Base-by-base conservation (phyloP, 2,888 invertebrate genomes). In the Portevinia maculata region DNA sequence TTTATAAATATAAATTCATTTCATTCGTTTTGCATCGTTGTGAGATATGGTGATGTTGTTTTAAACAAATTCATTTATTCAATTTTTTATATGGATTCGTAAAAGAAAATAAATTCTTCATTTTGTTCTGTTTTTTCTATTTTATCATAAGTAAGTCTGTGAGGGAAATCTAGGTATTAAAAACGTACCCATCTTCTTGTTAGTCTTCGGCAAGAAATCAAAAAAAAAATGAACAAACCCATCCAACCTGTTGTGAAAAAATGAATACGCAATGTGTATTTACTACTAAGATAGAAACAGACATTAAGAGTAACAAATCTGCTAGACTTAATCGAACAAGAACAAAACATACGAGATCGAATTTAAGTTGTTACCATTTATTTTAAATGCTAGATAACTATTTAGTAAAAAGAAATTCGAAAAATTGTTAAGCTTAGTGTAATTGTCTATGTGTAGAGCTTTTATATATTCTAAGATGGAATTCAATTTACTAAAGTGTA, bases 11-110 rank as follows among this genome's bases (percentile, higher is more conserved):
- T 32, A 55, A 57, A 65, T 64, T 64, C 44, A 60, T 76, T 74
- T 79, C 46, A 74, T 74, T 75, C 50, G 57, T 81, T 73, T 64
- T 81, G 81, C 81, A 81, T 81, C 76, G 78, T 83, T 78, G 62
- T 83, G 83, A 83, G 83, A 83, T 83, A 78, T 83, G 83, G 83
- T 83, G 83, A 83, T 83, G 78, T 83, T 83, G 83, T 83, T 70
- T 64, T 59, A 24, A 32, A 62, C 34, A 41, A 46, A 30, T 65
- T 67, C 15, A 8, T 13, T 2, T 39, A 13, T 39, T 52, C 5
- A 57, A 57, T 48, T 32, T 69, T 34, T 65, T 37, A 28, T 75
- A 50, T 74, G 32, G 30, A 34, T 71, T 44, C 59, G 7, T 50
- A 11, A 48, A 53, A 62, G 32, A 48, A 34, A 62, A 37, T 17